phyloP scores from a whole-genome alignment of 2,797 vertebrate species.

The Sebastes nivosus region DNA sequence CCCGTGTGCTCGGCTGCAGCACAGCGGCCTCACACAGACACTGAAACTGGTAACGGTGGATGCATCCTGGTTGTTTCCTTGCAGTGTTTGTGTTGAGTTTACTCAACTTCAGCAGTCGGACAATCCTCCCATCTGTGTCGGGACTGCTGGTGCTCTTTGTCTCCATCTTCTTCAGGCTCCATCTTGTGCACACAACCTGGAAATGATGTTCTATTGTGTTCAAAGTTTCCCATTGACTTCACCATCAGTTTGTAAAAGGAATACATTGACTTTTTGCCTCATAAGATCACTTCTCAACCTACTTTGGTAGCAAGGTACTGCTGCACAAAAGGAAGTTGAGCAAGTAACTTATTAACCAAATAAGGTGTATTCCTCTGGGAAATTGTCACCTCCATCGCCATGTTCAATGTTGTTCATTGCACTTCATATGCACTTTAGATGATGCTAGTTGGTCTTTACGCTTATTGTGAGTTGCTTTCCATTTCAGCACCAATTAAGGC shows the following conservation, averaged over 20 bases:
- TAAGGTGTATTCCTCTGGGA: conserved; percentile 55
- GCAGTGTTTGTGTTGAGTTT: neutral
- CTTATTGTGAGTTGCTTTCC: neutral
- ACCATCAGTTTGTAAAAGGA: conserved; percentile 17
- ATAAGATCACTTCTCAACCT: conserved; percentile 44
- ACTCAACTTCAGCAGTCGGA: neutral
- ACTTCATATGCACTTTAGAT: neutral
- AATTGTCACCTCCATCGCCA: neutral
- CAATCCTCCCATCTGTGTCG: neutral
- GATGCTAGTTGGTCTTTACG: neutral
- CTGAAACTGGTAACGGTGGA: conserved; percentile 40
- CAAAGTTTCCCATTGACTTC: conserved; percentile 22
- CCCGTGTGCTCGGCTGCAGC: conserved; percentile 40
- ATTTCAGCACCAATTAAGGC: neutral
- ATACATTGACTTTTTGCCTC: conserved; percentile 39
- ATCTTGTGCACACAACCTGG: neutral
- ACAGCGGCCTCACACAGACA: neutral
- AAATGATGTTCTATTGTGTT: neutral
- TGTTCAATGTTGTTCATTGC: neutral
- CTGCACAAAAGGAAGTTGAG: conserved; percentile 23
- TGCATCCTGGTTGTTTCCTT: neutral
- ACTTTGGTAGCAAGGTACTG: neutral
- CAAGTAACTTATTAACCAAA: conserved; percentile 36
- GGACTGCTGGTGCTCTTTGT: conserved; percentile 24
- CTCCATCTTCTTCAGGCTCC: conserved; percentile 19